Percentiles rank a stretch among this genome's conserved stretches.
Conservation (phyloP, 2,113 vertebrate genomes). For the Passer montanus region DNA sequence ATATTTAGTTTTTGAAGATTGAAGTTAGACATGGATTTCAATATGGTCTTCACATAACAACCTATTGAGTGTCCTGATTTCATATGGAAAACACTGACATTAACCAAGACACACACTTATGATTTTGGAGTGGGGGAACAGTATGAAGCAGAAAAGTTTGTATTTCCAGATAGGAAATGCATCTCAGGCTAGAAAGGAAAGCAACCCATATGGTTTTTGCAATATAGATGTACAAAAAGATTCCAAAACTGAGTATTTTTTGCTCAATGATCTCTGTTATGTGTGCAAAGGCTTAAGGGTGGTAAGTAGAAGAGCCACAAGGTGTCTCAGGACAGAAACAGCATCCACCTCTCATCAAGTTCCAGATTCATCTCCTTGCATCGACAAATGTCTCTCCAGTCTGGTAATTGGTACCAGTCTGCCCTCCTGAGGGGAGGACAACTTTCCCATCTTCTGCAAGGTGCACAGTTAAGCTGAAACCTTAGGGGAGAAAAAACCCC, state of each 20-base stretch:
- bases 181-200: background rate
- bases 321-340: background rate
- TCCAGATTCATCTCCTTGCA: background rate
- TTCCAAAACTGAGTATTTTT: background rate
- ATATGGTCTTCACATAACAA: background rate
- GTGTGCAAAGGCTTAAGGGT: background rate
- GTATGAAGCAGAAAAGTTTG: background rate
- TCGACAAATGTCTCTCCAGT: background rate
- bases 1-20: background rate
- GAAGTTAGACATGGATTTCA: background rate
- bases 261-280: accelerated
- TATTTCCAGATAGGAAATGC: background rate
- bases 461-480: background rate
- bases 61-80: background rate
- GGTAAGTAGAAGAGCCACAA: background rate
- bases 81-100: background rate
- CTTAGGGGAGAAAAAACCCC: background rate
- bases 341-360: background rate
- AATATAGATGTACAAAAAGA: background rate
- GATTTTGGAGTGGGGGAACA: background rate
- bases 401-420: background rate
- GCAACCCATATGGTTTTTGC: background rate
- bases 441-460: background rate
- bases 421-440: background rate
- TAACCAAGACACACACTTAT: background rate